Evolutionary conservation across 2,797 vertebrate species (phyloP).

Genomic region (Acomys russatus): DNA sequence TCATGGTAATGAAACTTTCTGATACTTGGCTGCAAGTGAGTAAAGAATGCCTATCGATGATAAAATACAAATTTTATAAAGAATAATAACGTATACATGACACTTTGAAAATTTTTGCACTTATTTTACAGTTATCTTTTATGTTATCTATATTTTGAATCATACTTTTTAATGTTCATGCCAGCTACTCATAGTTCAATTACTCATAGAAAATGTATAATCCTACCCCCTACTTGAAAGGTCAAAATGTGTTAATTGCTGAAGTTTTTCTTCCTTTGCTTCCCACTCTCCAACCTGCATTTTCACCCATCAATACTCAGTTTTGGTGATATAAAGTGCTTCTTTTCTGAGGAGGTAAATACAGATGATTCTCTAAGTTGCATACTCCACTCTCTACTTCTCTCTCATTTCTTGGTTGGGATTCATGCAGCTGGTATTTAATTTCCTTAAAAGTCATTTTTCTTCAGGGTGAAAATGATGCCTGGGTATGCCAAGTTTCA

Average conservation of each 20-base stretch:
- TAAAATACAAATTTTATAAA: background rate
- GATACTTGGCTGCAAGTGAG: background rate
- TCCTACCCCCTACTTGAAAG: background rate
- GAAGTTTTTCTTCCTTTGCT: background rate
- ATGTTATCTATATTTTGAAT: conserved; percentile 19
- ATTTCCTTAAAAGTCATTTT: conserved; percentile 66
- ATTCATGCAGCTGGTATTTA: conserved; percentile 56
- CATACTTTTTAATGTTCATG: background rate
- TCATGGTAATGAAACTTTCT: background rate
- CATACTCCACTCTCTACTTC: background rate
- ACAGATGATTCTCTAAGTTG: background rate
- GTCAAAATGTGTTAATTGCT: rapidly evolving
- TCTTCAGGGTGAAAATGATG: conserved; percentile 53
- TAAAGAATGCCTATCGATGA: background rate
- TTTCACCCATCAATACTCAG: background rate
- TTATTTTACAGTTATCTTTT: background rate
- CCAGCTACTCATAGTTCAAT: background rate
- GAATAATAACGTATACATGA: background rate
- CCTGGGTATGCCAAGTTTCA: conserved; percentile 24
- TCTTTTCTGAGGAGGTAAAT: background rate
- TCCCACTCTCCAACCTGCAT: rapidly evolving
- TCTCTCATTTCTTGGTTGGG: conserved; percentile 18
- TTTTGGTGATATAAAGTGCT: rapidly evolving
- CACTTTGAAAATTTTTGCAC: background rate
- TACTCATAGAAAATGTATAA: background rate